A percentile compares a stretch with the other conserved stretches of the same genome.
phyloP scores from a whole-genome alignment of 2,113 vertebrate species.

The Sinocyclocheilus anophthalmus region DNA sequence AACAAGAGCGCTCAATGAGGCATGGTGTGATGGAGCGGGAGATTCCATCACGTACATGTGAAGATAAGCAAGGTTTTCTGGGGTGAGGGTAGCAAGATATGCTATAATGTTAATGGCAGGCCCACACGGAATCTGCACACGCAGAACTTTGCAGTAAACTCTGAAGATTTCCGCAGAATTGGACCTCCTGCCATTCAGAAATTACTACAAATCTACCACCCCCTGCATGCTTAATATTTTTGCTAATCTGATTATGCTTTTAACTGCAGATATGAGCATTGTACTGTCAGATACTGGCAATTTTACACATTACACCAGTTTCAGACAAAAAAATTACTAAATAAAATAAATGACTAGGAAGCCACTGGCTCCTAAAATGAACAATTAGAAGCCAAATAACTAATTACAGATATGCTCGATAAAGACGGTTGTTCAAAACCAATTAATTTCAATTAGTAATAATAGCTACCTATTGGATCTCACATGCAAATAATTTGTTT shows the following conservation, averaged over 20 bases:
- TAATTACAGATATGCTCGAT: background rate
- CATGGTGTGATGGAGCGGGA: background rate
- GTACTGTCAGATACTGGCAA: background rate
- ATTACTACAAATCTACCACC: background rate
- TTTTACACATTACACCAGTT: background rate
- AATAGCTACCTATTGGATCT: background rate
- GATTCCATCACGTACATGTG: background rate
- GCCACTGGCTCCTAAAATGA: background rate
- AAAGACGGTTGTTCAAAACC: background rate
- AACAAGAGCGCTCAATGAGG: constrained; percentile 18
- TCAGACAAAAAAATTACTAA: background rate
- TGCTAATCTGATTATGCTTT: background rate
- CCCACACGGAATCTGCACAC: background rate
- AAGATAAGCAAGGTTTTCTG: background rate
- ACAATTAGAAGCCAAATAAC: background rate
- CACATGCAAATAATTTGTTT: background rate
- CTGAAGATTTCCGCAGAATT: background rate
- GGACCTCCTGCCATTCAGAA: background rate
- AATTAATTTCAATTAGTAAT: background rate
- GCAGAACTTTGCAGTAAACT: background rate
- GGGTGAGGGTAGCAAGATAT: background rate
- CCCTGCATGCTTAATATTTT: background rate
- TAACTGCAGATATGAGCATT: background rate
- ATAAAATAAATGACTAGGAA: background rate
- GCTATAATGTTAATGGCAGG: background rate